phyloP scores from a whole-genome alignment of 2,113 vertebrate species.

The Malurus alboscapulatus region DNA sequence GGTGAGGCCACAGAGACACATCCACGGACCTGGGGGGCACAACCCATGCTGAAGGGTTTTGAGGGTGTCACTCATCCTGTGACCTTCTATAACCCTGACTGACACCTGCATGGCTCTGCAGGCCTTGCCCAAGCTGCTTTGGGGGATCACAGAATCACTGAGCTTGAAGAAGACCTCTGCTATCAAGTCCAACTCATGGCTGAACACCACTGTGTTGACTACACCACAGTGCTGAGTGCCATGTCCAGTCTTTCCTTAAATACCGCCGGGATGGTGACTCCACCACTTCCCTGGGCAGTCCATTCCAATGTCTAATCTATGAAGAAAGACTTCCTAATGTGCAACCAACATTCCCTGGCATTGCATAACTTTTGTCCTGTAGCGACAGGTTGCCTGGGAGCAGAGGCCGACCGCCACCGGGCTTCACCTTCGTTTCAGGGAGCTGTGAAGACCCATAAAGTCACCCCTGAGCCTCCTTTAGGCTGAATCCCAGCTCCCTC shows the following conservation, averaged over 20 bases:
- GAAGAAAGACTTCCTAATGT: neutral
- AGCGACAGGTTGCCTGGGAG: neutral
- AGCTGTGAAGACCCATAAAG: neutral
- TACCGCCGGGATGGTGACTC: neutral
- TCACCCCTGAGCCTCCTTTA: neutral
- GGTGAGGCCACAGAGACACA: neutral
- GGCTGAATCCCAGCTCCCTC: neutral
- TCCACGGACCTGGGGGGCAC: rapidly evolving
- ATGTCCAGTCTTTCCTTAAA: neutral
- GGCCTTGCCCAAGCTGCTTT: neutral
- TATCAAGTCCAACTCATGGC: rapidly evolving
- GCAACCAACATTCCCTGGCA: neutral
- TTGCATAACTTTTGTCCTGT: neutral
- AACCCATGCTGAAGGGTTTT: neutral
- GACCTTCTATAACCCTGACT: neutral
- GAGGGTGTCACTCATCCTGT: rapidly evolving
- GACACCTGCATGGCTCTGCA: neutral
- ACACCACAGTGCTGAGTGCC: neutral
- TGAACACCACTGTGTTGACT: no score
- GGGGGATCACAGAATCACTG: neutral
- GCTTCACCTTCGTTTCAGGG: neutral
- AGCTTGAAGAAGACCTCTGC: neutral
- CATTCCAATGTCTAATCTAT: neutral
- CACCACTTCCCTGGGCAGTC: neutral
- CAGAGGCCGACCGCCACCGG: neutral